Percentiles rank a stretch among this genome's conserved stretches.
Conservation (phyloP, 2,113 vertebrate genomes). For the Leucosticte australis region DNA sequence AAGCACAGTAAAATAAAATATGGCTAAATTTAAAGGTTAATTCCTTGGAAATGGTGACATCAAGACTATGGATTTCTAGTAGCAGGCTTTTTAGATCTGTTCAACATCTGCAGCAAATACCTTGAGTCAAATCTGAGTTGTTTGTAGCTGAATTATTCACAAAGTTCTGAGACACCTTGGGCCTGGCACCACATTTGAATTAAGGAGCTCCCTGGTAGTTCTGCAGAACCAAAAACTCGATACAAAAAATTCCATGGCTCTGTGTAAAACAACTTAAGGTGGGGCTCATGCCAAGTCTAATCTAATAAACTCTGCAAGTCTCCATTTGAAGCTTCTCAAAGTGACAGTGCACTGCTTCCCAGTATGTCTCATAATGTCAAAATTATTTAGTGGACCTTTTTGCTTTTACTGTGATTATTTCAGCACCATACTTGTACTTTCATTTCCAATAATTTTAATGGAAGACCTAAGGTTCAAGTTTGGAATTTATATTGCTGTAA, state of each 20-base stretch:
- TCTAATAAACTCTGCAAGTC: background rate
- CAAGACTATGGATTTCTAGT: background rate
- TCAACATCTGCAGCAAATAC: background rate
- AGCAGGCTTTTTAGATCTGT: background rate
- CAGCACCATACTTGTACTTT: background rate
- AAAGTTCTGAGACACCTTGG: background rate
- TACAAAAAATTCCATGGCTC: background rate
- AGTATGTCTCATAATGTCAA: background rate
- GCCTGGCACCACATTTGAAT: background rate
- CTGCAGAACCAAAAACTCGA: background rate
- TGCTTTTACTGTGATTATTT: background rate
- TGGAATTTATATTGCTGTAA: constrained; percentile 1
- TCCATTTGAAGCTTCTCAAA: background rate
- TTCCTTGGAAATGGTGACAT: background rate
- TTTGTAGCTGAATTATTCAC: background rate
- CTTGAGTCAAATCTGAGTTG: background rate
- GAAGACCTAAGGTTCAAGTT: background rate
- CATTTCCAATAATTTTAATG: constrained; percentile 1
- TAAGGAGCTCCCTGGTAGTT: background rate
- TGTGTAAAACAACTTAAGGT: background rate
- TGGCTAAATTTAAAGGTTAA: background rate
- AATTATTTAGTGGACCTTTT: background rate
- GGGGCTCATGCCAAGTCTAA: background rate
- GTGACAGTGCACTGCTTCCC: background rate
- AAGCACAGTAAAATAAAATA: background rate